Evolutionary conservation across 1,140 invertebrate species (phyloP), one percentile per base, ranked within the genome.

Genomic region (Drosophila neocordata): DNA sequence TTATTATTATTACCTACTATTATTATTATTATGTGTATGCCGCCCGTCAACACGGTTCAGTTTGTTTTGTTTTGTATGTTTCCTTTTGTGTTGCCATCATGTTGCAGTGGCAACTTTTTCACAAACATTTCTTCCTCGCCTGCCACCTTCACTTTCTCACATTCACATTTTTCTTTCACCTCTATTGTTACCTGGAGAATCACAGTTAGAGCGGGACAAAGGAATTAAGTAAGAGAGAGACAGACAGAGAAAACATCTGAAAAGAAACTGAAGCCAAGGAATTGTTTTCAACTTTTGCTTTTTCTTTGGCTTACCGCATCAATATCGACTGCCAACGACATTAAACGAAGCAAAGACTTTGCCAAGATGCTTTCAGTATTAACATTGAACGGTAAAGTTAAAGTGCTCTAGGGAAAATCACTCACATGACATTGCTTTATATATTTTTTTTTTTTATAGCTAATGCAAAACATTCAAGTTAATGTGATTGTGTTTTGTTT

Each of bases 1-100:
- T 79, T 85, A 69, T 80, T 78, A 51, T 69, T 79, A 73, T 73
- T 77, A 64, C 41, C 41, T 20, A 48, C 72, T 79, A 78, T 73
- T 81, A 77, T 69, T 81, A 77, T 81, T 77, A 78, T 74, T 82
- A 68, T 85, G 63, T 48, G 41, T 48, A 48, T 8, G 41, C 41
- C 41, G 69, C 77, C 73, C 58, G 73, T 71, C 67, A 68, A 74
- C 69, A 65, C 44, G 77, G 61, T 73, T 80, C 41, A 48, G 59
- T 72, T 41, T 62, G 51, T 77, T 64, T 52, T 63, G 44, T 9
- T 52, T 66, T 44, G 2, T 24, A 4, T 24, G 24, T 24, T 67
- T 34, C 38, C 62, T 44, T 41, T 74, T 74, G 69, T 82, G 48
- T 65, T 85, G 61, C 56, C 73, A 52, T 20, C 62, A 62, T 57